Conservation (phyloP, 2,888 invertebrate genomes). For the Eristalis arbustorum region DNA sequence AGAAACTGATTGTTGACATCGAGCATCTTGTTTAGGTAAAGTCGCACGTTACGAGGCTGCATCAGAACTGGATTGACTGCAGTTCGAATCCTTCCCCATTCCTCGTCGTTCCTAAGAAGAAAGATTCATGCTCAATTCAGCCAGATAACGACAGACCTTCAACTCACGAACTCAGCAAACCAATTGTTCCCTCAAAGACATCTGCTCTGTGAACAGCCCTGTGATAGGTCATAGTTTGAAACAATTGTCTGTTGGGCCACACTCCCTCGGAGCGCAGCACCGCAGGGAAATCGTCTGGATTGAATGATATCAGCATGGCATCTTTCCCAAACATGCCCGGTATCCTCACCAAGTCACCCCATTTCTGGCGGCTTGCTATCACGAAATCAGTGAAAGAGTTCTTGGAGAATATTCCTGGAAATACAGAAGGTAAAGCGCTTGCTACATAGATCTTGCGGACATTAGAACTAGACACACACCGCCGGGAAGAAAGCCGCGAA, state of each 20-base stretch:
- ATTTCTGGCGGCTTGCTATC: constrained; percentile 68
- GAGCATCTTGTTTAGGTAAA: constrained; percentile 78
- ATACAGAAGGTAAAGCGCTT: too few relatives aligned
- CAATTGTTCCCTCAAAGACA: constrained; percentile 67
- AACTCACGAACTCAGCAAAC: constrained; percentile 71
- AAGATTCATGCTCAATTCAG: background rate
- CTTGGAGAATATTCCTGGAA: constrained; percentile 6
- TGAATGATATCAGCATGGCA: constrained; percentile 78
- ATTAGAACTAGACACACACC: constrained; percentile 46
- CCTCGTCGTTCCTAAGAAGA: background rate
- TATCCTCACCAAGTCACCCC: constrained; percentile 79
- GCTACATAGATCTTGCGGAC: too few relatives aligned
- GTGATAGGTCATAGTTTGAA: constrained; percentile 79
- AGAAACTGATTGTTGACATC: background rate
- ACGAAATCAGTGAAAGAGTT: constrained; percentile 69
- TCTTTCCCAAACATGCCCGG: constrained; percentile 76
- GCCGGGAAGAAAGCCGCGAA: constrained; percentile 71
- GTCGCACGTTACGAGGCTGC: constrained; percentile 82
- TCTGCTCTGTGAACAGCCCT: constrained; percentile 74
- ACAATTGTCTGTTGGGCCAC: constrained; percentile 80
- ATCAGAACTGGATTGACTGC: constrained; percentile 85
- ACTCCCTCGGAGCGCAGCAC: constrained; percentile 80
- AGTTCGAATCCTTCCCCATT: constrained; percentile 84
- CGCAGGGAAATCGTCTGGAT: constrained; percentile 81
- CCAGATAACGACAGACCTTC: too few relatives aligned